These are phyloP conservation scores for Acrocephalus kingi DNA, from an alignment of 2,113 vertebrate genomes.

Conservation along the genomic window DNA sequence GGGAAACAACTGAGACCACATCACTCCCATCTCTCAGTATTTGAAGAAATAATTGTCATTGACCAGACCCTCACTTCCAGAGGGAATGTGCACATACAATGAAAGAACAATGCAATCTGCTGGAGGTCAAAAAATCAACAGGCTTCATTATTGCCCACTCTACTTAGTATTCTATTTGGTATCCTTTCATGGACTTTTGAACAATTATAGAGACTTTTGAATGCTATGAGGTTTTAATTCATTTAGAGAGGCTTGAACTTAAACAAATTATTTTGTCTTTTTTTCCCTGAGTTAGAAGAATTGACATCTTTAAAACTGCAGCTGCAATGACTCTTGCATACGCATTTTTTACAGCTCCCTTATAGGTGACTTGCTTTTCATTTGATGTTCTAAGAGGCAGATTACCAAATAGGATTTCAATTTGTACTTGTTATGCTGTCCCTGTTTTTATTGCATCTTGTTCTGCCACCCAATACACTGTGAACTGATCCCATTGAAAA, in stretches of 20 bases:
- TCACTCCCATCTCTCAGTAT: background rate
- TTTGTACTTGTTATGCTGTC: background rate
- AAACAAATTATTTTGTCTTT: background rate
- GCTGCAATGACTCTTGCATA: background rate
- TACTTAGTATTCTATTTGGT: background rate
- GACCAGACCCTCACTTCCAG: background rate
- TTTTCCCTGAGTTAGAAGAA: background rate
- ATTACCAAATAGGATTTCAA: conserved; percentile 8
- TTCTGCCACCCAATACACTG: background rate
- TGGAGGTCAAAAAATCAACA: background rate
- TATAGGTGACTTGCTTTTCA: background rate
- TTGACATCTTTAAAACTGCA: background rate
- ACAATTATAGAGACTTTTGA: background rate
- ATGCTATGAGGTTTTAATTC: background rate
- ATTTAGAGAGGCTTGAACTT: background rate
- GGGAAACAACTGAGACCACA: background rate
- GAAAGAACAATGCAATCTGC: background rate
- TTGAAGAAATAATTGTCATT: background rate
- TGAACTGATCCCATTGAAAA: background rate
- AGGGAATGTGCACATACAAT: background rate
- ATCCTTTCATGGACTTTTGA: background rate
- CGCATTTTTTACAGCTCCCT: background rate
- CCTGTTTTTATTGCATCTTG: background rate
- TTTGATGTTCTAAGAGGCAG: background rate
- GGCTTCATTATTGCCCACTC: background rate